These are phyloP conservation scores for Calameuta idolon DNA, from an alignment of 2,888 invertebrate species.

Conservation along the genomic window DNA sequence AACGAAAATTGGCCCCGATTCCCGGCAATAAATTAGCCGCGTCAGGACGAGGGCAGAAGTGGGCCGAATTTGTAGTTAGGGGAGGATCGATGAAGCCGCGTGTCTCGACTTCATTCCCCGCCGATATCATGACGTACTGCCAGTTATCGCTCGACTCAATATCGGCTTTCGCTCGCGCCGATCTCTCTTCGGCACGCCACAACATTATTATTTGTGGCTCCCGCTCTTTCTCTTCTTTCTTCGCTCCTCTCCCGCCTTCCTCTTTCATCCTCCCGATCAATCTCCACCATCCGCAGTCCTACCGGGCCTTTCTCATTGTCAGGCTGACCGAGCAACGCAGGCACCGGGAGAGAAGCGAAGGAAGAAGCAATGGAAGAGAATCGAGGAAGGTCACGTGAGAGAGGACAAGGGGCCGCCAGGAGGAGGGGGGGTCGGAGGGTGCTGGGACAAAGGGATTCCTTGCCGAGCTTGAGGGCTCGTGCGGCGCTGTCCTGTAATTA, in stretches of 20 bases:
- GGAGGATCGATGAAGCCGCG: not conserved
- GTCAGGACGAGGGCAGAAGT: not conserved
- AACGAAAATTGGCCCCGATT: not conserved
- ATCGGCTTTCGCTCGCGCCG: not conserved
- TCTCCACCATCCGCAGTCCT: not conserved
- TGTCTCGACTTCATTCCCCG: conserved; percentile 15
- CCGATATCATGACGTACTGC: conserved; percentile 35
- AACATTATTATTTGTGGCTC: not conserved
- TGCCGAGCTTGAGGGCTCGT: conserved; percentile 4
- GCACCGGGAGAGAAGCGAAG: not conserved
- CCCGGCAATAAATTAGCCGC: not conserved
- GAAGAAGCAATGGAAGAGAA: conserved; percentile 4
- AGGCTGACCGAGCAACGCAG: not conserved
- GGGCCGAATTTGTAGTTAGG: not conserved
- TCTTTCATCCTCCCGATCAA: not conserved
- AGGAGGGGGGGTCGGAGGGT: conserved; percentile 10
- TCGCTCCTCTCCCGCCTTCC: not conserved
- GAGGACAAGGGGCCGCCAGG: not conserved
- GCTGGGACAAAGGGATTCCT: conserved; percentile 13
- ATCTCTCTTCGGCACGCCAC: not conserved
- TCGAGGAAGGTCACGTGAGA: conserved; percentile 5
- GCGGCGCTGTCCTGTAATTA: conserved; percentile 50
- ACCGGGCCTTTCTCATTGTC: not conserved
- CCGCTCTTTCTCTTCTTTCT: not conserved
- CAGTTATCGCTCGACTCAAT: conserved; percentile 22